Conservation (phyloP, 1,140 invertebrate species). For the Heliconius himera region DNA sequence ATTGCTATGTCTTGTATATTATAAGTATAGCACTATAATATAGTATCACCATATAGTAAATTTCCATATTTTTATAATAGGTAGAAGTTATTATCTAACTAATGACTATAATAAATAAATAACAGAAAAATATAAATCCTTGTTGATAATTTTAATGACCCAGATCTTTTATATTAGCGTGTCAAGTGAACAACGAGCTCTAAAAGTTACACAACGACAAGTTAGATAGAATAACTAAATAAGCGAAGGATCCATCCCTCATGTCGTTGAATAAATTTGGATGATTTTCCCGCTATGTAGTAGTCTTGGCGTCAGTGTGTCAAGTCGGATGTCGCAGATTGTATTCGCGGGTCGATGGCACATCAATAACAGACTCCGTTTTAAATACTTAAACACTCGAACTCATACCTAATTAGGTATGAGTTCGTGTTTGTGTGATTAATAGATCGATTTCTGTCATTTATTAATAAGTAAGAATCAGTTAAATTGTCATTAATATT, state of each 20-base stretch:
- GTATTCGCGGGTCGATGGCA: background rate
- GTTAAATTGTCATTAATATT: background rate
- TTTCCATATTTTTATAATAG: too few species aligned
- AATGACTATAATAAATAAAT: too few species aligned
- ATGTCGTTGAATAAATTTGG: background rate
- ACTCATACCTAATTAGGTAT: background rate
- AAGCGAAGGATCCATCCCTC: background rate
- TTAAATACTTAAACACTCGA: background rate
- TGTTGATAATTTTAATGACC: background rate
- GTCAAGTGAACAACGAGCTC: background rate
- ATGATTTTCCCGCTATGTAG: background rate
- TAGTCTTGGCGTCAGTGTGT: background rate
- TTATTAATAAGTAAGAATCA: background rate
- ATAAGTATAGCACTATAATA: too few species aligned
- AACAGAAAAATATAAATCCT: too few species aligned
- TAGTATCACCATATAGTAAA: too few species aligned
- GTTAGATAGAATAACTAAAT: slow-evolving; percentile 12
- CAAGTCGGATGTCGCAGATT: background rate
- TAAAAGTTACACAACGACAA: background rate
- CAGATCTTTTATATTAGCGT: background rate
- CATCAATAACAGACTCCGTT: background rate
- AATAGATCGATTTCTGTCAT: background rate
- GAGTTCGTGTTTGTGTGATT: too few species aligned
- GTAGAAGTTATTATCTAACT: too few species aligned
- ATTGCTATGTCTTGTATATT: too few species aligned